Evolutionary conservation across 2,888 invertebrate species (phyloP), one percentile per base, ranked within the genome.

Genomic region (Drosophila siamana): DNA sequence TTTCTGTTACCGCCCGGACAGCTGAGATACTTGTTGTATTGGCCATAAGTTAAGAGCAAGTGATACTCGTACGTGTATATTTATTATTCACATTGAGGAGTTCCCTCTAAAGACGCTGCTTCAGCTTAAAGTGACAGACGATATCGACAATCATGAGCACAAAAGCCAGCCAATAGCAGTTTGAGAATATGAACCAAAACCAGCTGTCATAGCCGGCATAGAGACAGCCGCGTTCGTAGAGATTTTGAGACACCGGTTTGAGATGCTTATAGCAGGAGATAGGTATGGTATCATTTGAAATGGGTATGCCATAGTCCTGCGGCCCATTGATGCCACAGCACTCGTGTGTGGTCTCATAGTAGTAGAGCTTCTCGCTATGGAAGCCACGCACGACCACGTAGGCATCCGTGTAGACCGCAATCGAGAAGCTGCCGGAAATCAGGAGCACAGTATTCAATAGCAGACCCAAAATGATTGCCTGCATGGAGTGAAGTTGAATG

Each of bases 261-360:
- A 13, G 16, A 7, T 48, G 4, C 1, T 1, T 0, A 13, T 64
- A 78, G 30, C 78, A 79, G 19, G 71, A 59, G 0, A 7, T 0
- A 1, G 78, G 78, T 2, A 71, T n/a, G 5, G 54, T 19, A 1
- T 55, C 26, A 0, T 44, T 41, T 1, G 13, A 13, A 0, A 24
- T 46, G 0, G 40, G 15, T 0, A 38, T 6, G 9, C 41, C 56
- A 11, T 79, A 79, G 9, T 78, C 66, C 4, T 4, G 0, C 0
- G 74, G 78, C 0, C 78, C 78, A 36, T 64, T 26, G n/a, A 74
- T 68, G 51, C 78, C 78, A 8, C 78, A 79, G 16, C 78, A 79
- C 0, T 38, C 9, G 16, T 47, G 55, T 0, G 19, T 19, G 11
- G 2, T 15, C 64, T 78, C 78, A 47, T 77, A 73, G 13, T 36